Evolutionary conservation across 1,140 invertebrate species (phyloP).

Genomic region (Drosophila rhopaloa): DNA sequence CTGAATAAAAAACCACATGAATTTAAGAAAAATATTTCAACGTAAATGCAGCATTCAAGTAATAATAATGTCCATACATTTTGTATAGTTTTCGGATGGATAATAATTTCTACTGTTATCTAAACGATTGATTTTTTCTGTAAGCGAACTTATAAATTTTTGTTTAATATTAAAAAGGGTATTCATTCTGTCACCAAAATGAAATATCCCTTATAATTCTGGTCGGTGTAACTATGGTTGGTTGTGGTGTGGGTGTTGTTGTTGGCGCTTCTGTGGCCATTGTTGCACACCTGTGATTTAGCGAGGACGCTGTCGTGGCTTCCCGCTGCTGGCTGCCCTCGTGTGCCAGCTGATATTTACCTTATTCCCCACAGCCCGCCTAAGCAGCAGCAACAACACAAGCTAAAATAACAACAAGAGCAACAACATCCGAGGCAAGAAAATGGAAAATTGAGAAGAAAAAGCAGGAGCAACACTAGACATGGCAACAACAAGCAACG

Average conservation of each 20-base stretch:
- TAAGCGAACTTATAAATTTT: no score
- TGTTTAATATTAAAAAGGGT: background rate
- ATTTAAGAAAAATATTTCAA: no score
- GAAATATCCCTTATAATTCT: background rate
- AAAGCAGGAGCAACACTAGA: conserved; percentile 62
- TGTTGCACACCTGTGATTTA: conserved; percentile 77
- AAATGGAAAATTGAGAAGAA: conserved; percentile 36
- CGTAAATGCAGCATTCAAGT: no score
- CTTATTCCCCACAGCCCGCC: conserved; percentile 57
- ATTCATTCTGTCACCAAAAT: background rate
- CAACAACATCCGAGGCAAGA: conserved; percentile 6
- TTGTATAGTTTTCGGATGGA: no score
- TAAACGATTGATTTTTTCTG: no score
- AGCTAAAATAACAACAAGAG: conserved; percentile 1
- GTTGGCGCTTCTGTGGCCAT: conserved; percentile 48
- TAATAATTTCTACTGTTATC: no score
- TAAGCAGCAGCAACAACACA: conserved; percentile 1
- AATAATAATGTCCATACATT: no score
- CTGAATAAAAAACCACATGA: no score
- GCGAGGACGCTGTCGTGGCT: conserved; percentile 50
- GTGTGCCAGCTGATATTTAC: conserved; percentile 75
- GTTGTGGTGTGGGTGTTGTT: conserved; percentile 19
- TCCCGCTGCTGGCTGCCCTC: conserved; percentile 39
- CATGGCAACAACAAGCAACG: conserved; percentile 62
- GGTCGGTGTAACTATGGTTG: conserved; percentile 2